Base-by-base conservation (phyloP, 2,113 vertebrate species). In the Pleuronectes platessa region DNA sequence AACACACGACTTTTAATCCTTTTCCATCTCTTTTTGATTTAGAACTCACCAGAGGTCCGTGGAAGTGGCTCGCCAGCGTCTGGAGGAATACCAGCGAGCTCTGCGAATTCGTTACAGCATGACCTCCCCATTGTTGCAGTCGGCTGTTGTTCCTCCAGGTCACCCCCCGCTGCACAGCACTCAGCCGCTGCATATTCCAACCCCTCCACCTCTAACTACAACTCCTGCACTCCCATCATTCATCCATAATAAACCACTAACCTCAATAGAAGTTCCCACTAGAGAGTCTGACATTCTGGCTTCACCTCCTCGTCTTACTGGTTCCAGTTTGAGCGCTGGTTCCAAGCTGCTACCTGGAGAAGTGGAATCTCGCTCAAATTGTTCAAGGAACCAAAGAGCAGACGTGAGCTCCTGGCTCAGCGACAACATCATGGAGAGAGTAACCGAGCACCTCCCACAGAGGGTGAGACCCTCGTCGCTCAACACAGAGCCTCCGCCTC, bases 11-110 rank as follows among this genome's bases (percentile, higher is more conserved):
- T 21, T 54, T 54, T 5, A 54, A 54, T 54, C 8, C 20, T n/a
- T n/a, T n/a, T 6, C 45, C 45, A 49, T 49, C 27, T 58, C 18
- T 24, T 62, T 23, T 2, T n/a, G 17, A 63, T 56, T 47, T 8
- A 99, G 98, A 78, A 61, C 94, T 71, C 96, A 97, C 78, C 93
- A 91, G 84, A 93, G 92, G 17, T 94, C 94, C 0, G 68, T 95
- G 70, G 95, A 95, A 74, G 94, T 93, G 76, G 96, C 96, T 75
- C 92, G 92, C 7, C 94, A 87, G 37, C 92, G 23, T 24, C 92
- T 99, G 27, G 92, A 96, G 17, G 94, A 98, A 20, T 98, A 98
- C 90, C 96, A 98, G 89, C 82, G 84, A 31, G 78, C 92, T 26
- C 65, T 98, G 73, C 94, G 84, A 64, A 82, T 90, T 42, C 95